phyloP scores from a whole-genome alignment of 2,797 vertebrate genomes.

The Lagodon rhomboides region DNA sequence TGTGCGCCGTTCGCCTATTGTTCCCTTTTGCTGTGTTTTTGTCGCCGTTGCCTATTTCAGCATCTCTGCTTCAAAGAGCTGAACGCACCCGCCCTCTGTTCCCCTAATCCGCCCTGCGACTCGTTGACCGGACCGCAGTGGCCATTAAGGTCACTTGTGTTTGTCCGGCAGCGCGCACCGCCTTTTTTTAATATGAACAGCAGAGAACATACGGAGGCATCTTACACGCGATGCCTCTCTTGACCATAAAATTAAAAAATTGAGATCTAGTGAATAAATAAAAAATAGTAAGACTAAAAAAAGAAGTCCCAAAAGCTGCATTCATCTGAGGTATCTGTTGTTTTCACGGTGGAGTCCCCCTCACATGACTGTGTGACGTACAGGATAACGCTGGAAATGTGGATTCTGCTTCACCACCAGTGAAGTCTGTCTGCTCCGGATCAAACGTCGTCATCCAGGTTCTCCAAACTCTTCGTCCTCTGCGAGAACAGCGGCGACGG shows the following conservation, averaged over 20 bases:
- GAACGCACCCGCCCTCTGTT: constrained; percentile 62
- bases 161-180: constrained; percentile 43
- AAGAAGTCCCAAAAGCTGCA: constrained; percentile 57
- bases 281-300: constrained; percentile 35
- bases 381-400: constrained; percentile 33
- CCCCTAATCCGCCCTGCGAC: constrained; percentile 65
- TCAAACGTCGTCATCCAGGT: constrained; percentile 2
- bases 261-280: constrained; percentile 33
- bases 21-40: constrained; percentile 68
- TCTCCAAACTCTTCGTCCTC: constrained; percentile 11
- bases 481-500: not conserved
- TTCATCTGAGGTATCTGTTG: constrained; percentile 81
- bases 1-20: constrained; percentile 72
- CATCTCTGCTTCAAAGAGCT: constrained; percentile 76
- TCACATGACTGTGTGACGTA: constrained; percentile 30
- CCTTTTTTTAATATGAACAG: constrained; percentile 35
- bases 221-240: constrained; percentile 32
- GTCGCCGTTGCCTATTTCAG: constrained; percentile 77
- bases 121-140: constrained; percentile 43
- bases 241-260: constrained; percentile 42
- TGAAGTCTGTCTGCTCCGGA: constrained; percentile 17
- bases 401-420: constrained; percentile 2
- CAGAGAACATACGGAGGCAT: constrained; percentile 39
- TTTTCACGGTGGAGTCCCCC: constrained; percentile 49
- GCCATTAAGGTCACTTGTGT: constrained; percentile 62